Percentiles rank a stretch among this genome's conserved stretches.
phyloP scores from a whole-genome alignment of 2,113 vertebrate species.

The Tragelaphus buxtoni region DNA sequence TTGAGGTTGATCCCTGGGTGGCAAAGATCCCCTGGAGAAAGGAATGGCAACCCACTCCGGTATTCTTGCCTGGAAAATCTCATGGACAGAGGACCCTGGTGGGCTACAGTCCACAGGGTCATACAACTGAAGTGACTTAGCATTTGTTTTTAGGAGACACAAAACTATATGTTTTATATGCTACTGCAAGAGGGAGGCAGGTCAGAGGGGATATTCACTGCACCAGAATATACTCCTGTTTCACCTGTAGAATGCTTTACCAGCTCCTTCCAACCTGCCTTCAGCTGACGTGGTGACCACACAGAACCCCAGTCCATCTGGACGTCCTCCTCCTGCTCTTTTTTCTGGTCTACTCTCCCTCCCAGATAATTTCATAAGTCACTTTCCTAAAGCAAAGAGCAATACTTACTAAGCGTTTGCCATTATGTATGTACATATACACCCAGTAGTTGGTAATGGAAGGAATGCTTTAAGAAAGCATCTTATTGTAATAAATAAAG shows the following conservation, averaged over 20 bases:
- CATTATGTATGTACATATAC: background rate
- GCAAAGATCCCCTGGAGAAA: background rate
- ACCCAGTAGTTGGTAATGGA: background rate
- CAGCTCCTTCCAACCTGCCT: background rate
- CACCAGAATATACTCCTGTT: background rate
- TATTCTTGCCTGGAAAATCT: background rate
- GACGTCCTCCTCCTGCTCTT: background rate
- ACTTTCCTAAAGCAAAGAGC: background rate
- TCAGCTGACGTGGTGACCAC: background rate
- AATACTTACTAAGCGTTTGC: background rate
- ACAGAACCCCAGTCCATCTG: background rate
- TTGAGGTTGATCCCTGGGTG: background rate
- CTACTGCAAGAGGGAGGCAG: background rate
- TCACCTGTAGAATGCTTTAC: background rate
- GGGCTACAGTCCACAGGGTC: background rate
- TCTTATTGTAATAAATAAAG: background rate
- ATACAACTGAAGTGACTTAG: background rate
- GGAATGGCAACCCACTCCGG: background rate
- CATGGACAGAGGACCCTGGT: background rate
- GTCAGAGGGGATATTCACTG: background rate
- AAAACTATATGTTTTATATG: background rate
- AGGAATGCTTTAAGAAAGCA: background rate
- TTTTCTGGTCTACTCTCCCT: background rate
- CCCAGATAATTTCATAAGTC: background rate
- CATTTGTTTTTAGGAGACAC: background rate